Percentiles rank a stretch among this genome's conserved stretches.
Conservation (phyloP, 64 coral and sea anemone genomes). For the Montipora cactus region DNA sequence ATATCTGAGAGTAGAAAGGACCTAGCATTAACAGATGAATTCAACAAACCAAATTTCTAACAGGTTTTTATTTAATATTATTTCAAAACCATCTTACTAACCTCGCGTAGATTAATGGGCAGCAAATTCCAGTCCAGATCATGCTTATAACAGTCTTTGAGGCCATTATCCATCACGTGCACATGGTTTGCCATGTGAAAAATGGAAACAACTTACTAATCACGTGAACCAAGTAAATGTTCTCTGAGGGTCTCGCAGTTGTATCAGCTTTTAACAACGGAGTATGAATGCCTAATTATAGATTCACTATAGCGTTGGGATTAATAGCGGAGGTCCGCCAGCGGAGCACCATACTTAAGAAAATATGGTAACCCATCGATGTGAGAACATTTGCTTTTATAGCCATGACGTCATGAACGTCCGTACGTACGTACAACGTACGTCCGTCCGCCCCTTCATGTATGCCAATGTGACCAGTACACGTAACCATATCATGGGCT, state of each 20-base stretch:
- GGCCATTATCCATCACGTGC: neutral
- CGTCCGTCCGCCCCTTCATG: no score
- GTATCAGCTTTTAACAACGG: neutral
- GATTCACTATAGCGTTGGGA: neutral
- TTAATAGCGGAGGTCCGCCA: neutral
- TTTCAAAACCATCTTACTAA: neutral
- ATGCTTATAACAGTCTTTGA: neutral
- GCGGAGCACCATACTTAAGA: no score
- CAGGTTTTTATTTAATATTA: neutral
- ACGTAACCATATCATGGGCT: no score
- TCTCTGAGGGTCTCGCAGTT: neutral
- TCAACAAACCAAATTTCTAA: neutral
- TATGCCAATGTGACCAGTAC: no score
- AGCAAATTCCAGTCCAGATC: neutral
- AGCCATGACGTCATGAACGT: no score
- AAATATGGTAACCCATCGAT: no score
- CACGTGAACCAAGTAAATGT: neutral
- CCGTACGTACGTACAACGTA: no score
- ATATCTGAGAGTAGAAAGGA: constrained; percentile 14
- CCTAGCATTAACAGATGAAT: neutral
- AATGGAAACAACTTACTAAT: neutral
- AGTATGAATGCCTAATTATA: neutral
- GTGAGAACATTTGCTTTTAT: no score
- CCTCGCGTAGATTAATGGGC: neutral
- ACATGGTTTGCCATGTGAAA: neutral